A percentile compares a stretch with the other conserved stretches of the same genome.
Evolutionary conservation across 37 sponge, comb jelly and placozoan genomes (phyloP).

Genomic region (Beroe forskalii): DNA sequence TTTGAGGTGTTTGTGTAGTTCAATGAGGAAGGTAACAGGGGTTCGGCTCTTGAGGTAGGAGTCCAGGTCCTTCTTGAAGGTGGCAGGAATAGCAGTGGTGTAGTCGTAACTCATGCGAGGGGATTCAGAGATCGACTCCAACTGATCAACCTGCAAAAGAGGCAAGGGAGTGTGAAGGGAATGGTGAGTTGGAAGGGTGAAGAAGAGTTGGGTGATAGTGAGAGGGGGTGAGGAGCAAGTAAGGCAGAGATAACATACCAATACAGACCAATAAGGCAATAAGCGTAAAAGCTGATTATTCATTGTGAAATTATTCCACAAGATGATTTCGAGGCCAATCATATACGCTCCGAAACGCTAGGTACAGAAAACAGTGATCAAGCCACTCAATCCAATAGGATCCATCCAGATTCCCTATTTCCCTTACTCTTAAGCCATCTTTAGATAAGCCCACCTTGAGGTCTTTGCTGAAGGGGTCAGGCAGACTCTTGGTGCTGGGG

Average conservation of each 20-base stretch:
- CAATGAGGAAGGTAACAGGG: conserved; percentile 89
- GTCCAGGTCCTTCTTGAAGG: conserved; percentile 86
- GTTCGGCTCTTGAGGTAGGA: conserved; percentile 82
- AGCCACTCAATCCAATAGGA: no score
- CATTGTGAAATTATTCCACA: no score
- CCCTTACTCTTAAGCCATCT: no score
- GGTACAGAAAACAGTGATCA: no score
- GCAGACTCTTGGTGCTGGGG: conserved; percentile 97
- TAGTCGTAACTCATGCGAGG: conserved; percentile 85
- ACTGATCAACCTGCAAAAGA: conserved; percentile 82
- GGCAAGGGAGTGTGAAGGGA: background rate
- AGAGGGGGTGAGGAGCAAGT: background rate
- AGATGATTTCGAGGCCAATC: no score
- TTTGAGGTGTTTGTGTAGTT: conserved; percentile 80
- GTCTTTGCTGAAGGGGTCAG: conserved; percentile 98
- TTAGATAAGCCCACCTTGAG: conserved; percentile 89
- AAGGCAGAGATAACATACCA: no score
- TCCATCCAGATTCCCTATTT: no score
- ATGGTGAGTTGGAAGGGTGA: background rate
- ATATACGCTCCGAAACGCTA: no score
- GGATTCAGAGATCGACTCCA: conserved; percentile 92
- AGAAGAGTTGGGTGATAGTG: background rate
- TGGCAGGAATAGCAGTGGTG: conserved; percentile 76
- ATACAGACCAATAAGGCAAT: no score
- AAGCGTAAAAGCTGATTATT: no score